Percentiles rank a stretch among this genome's conserved stretches.
Conservation (phyloP, 2,888 invertebrate genomes). For the Drosophila engyochracea region DNA sequence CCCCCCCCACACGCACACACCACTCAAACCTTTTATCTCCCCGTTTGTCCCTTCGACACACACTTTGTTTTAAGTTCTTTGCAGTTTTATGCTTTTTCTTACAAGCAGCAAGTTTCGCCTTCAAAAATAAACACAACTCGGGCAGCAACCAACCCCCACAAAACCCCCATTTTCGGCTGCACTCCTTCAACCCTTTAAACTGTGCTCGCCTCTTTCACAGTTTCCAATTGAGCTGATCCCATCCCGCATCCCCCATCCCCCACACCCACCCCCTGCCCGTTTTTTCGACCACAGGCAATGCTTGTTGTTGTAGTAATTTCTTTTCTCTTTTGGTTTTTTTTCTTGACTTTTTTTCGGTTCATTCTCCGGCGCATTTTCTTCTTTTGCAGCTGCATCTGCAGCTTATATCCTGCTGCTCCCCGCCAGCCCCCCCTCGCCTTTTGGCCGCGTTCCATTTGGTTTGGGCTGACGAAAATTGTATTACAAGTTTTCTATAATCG, state of each 20-base stretch:
- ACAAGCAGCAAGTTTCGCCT: constrained; percentile 14
- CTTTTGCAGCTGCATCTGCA: constrained; percentile 31
- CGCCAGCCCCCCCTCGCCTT: background rate
- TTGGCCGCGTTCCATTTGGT: constrained; percentile 60
- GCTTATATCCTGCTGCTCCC: background rate
- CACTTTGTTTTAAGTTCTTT: constrained; percentile 12
- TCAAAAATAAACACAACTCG: constrained; percentile 71
- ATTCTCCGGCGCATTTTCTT: constrained; percentile 38
- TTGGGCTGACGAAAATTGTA: constrained; percentile 75
- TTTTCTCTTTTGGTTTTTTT: background rate
- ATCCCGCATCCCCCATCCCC: background rate
- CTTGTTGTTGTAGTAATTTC: constrained; percentile 24
- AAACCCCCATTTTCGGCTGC: background rate
- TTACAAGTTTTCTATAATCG: constrained; percentile 80
- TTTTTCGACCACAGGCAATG: constrained; percentile 13
- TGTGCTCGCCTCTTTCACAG: constrained; percentile 67
- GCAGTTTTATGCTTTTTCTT: constrained; percentile 21
- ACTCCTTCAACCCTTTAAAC: constrained; percentile 10
- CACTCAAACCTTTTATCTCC: background rate
- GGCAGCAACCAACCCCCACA: constrained; percentile 32
- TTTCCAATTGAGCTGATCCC: constrained; percentile 54
- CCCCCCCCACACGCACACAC: too few species aligned
- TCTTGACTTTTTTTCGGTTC: constrained; percentile 20
- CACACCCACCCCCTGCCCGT: background rate
- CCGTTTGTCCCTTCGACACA: background rate